Base-by-base conservation (phyloP, 2,888 invertebrate species). In the Acanthococcus lagerstroemiae region DNA sequence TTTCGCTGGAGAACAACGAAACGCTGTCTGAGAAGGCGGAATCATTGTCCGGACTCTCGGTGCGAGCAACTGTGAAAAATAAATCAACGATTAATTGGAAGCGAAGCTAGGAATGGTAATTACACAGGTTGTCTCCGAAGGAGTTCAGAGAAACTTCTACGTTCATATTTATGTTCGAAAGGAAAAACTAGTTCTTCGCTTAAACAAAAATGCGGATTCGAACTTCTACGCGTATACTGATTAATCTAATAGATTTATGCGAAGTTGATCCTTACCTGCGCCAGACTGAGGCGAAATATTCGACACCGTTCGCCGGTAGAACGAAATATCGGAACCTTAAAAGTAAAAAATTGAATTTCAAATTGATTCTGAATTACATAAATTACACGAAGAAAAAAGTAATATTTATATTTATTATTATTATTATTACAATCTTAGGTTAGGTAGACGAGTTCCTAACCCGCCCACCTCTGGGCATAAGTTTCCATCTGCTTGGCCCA, bases 1-100 rank as follows among this genome's bases (percentile, higher is more conserved):
- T 95, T 77, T 95, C 95, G 71, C 90, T 90, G 25, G 91, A 91
- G 69, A 92, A 79, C 84, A 94, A 86, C 25, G 93, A 93, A 67
- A 95, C 93, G 69, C 93, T 95, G 78, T 97, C 97, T 73, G 95
- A 95, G 77, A 95, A 97, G 17, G 96, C 97, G 12, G 95, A 95
- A 79, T 97, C 97, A 78, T 95, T 95, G 78, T 96, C 96, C 0
- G 95, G 95, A 63, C 93, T 93, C 74, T 95, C 94, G 15, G 92
- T 89, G 70, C 92, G 83, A n/a, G 79, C 75, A 54, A 78, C 78
- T 72, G 68, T 15, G 15, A 48, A 15, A 45, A 21, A n/a, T n/a
- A n/a, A n/a, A n/a, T n/a, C n/a, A n/a, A n/a, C n/a, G n/a, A n/a
- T n/a, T n/a, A n/a, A n/a, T n/a, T n/a, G n/a, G n/a, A n/a, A 15